phyloP scores from a whole-genome alignment of 1,140 invertebrate species.

The Halictus rubicundus region DNA sequence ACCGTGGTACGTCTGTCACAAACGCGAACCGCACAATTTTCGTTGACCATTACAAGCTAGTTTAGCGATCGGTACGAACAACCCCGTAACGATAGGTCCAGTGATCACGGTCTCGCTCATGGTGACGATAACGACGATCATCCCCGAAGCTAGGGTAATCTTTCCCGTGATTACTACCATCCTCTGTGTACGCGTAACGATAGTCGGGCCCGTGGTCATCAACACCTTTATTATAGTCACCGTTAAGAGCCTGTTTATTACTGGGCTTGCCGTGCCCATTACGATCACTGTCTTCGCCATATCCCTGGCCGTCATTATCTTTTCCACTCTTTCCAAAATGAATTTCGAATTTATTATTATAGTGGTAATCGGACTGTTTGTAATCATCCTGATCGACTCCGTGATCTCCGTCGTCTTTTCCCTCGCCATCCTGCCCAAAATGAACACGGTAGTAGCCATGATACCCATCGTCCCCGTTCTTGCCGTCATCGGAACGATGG shows the following conservation, averaged over 20 bases:
- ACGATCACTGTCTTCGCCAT: too few relatives aligned
- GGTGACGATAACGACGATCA: conserved; percentile 10
- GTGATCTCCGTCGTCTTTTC: too few relatives aligned
- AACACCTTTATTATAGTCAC: not conserved
- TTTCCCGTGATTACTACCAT: conserved; percentile 14
- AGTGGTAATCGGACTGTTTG: not conserved
- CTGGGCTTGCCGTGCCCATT: not conserved
- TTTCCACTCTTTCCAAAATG: not conserved
- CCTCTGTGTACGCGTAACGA: conserved; percentile 6
- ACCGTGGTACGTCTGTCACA: too few relatives aligned
- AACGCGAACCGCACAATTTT: not conserved
- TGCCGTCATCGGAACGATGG: not conserved
- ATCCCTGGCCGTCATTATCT: too few relatives aligned
- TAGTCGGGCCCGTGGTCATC: not conserved
- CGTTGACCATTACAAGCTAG: not conserved
- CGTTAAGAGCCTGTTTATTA: not conserved
- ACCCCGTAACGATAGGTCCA: not conserved
- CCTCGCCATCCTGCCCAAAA: not conserved
- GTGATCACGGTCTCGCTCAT: not conserved
- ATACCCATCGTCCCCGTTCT: not conserved
- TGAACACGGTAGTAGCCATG: not conserved
- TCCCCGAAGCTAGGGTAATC: not conserved
- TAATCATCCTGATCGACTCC: not conserved
- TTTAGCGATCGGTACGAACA: not conserved
- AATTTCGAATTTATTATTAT: conserved; percentile 2